Evolutionary conservation across 2,797 vertebrate species (phyloP).

Genomic region (Synaphobranchus kaupii): DNA sequence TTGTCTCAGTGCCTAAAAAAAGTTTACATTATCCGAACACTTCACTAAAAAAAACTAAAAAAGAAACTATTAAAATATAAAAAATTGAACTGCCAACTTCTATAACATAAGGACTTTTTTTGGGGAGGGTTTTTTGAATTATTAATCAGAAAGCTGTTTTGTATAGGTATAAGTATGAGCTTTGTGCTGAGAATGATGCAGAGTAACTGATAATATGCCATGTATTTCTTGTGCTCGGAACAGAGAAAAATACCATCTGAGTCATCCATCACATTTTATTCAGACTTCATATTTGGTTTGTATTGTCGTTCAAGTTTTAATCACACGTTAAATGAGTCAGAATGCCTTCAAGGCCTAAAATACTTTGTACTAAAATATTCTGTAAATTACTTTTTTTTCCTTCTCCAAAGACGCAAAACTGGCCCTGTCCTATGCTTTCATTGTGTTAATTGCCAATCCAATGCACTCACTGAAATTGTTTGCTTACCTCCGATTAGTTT

Average conservation of each 20-base stretch:
- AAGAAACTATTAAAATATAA: background rate
- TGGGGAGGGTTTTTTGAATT: background rate
- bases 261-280: background rate
- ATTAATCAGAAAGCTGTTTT: background rate
- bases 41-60: background rate
- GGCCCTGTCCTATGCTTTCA: background rate
- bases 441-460: background rate
- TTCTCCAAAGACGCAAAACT: background rate
- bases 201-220: background rate
- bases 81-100: background rate
- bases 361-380: constrained; percentile 14
- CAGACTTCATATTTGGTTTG: background rate
- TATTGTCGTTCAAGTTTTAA: background rate
- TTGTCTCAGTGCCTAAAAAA: background rate
- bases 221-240: background rate
- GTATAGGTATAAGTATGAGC: background rate
- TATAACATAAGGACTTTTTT: background rate
- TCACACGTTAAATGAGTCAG: background rate
- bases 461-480: background rate
- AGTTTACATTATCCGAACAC: too few species aligned
- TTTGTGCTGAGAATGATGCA: background rate
- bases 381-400: background rate
- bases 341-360: constrained; percentile 1
- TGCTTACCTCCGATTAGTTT: constrained; percentile 1
- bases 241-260: background rate